Percentiles rank a stretch among this genome's conserved stretches.
These are phyloP conservation scores for Nymphalis io DNA, from an alignment of 1,140 invertebrate species.

Conservation along the genomic window DNA sequence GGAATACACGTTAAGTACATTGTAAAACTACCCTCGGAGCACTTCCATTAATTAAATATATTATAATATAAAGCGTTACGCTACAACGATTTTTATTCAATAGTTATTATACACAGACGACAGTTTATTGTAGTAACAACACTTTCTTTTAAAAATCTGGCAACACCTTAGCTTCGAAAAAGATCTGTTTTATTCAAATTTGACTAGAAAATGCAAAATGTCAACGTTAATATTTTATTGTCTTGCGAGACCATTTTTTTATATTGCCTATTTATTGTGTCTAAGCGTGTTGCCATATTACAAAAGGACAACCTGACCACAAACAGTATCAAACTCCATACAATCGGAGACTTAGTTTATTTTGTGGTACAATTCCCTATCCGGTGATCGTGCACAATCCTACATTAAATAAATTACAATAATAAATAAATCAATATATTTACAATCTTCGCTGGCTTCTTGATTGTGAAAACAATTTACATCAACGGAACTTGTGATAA, in stretches of 20 bases:
- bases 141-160: slow-evolving; percentile 24
- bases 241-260: slow-evolving; percentile 9
- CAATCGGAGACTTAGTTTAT: slow-evolving; percentile 26
- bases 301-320: slow-evolving; percentile 27
- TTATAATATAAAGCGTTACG: slow-evolving; percentile 59
- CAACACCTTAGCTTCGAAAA: slow-evolving; percentile 23
- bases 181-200: slow-evolving; percentile 18
- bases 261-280: slow-evolving; percentile 2
- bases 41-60: slow-evolving; percentile 59
- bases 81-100: slow-evolving; percentile 49
- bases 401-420: slow-evolving; percentile 35
- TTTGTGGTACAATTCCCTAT: slow-evolving; percentile 18
- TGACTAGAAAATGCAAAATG: slow-evolving; percentile 33
- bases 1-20: slow-evolving; percentile 54
- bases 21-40: slow-evolving; percentile 31
- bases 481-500: background rate
- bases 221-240: slow-evolving; percentile 18
- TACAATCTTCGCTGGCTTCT: slow-evolving; percentile 25
- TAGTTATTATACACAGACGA: slow-evolving; percentile 42
- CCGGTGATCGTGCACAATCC: slow-evolving; percentile 18
- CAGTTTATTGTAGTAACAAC: slow-evolving; percentile 50
- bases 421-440: slow-evolving; percentile 34
- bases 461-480: background rate
- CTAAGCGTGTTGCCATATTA: slow-evolving; percentile 42
- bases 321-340: slow-evolving; percentile 29